phyloP scores from a whole-genome alignment of 2,888 invertebrate genomes.

The Napeogenes sylphis region DNA sequence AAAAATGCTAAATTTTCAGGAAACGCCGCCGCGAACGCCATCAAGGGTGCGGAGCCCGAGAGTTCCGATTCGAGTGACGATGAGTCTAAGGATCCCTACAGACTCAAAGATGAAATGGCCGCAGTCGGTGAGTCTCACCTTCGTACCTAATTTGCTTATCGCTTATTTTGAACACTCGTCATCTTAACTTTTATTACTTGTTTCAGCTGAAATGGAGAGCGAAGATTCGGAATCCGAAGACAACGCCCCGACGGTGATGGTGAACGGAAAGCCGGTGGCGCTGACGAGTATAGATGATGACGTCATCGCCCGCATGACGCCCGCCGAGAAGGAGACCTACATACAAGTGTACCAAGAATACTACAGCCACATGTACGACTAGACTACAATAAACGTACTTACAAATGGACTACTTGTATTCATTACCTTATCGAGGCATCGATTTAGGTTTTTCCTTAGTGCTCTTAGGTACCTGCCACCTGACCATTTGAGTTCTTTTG shows the following conservation, averaged over 20 bases:
- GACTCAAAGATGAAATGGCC: constrained; percentile 80
- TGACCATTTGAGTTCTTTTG: no score
- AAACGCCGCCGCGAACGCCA: constrained; percentile 74
- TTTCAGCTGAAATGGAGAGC: constrained; percentile 82
- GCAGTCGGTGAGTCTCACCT: constrained; percentile 76
- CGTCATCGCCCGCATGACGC: constrained; percentile 93
- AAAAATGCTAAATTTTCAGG: constrained; percentile 41
- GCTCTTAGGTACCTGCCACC: no score
- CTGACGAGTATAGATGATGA: constrained; percentile 91
- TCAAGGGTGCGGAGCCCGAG: constrained; percentile 78
- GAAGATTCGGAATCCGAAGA: constrained; percentile 88
- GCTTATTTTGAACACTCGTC: neutral
- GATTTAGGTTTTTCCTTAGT: no score
- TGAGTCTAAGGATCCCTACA: constrained; percentile 79
- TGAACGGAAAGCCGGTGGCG: constrained; percentile 87
- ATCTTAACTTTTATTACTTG: neutral
- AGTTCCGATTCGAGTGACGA: constrained; percentile 90
- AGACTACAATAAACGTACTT: constrained; percentile 18
- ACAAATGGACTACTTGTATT: neutral
- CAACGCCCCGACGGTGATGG: constrained; percentile 87
- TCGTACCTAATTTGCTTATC: neutral
- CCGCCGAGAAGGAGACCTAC: constrained; percentile 94
- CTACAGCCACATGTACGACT: constrained; percentile 93
- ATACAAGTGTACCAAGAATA: constrained; percentile 96
- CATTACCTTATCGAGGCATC: neutral